A percentile compares a stretch with the other conserved stretches of the same genome.
Evolutionary conservation across 2,113 vertebrate species (phyloP).

Genomic region (Nycticorax nycticorax): DNA sequence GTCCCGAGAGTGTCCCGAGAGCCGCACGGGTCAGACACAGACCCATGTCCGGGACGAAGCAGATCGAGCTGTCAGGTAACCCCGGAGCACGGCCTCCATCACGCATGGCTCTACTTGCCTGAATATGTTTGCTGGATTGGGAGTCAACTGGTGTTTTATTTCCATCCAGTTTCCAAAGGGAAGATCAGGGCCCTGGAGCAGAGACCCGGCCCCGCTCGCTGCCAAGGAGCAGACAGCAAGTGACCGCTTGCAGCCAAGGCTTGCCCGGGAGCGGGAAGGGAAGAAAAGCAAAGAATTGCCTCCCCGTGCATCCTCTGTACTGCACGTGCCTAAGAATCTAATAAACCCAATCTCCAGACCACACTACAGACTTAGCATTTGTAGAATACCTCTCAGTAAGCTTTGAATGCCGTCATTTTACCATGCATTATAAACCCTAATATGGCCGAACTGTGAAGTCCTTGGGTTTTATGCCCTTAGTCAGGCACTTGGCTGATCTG

Average conservation of each 20-base stretch:
- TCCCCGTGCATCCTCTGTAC: not conserved
- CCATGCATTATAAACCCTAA: not conserved
- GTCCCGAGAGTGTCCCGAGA: no score
- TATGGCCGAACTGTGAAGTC: not conserved
- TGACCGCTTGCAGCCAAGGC: not conserved
- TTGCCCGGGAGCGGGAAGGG: not conserved
- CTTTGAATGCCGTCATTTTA: not conserved
- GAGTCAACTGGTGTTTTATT: not conserved
- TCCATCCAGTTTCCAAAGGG: not conserved
- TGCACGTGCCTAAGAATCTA: not conserved
- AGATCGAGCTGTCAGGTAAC: not conserved
- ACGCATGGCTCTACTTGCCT: not conserved
- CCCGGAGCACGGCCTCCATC: fast-evolving
- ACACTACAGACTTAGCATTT: not conserved
- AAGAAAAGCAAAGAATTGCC: not conserved
- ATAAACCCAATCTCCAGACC: not conserved
- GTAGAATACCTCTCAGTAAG: not conserved
- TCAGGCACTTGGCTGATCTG: not conserved
- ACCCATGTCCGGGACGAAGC: not conserved
- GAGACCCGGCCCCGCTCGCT: not conserved
- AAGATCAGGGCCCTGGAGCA: not conserved
- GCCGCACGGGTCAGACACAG: not conserved
- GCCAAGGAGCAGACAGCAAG: not conserved
- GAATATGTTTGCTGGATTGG: not conserved
- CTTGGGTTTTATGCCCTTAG: not conserved